Base-by-base conservation (phyloP, 1,140 invertebrate genomes). In the Sycophaga agraensis region DNA sequence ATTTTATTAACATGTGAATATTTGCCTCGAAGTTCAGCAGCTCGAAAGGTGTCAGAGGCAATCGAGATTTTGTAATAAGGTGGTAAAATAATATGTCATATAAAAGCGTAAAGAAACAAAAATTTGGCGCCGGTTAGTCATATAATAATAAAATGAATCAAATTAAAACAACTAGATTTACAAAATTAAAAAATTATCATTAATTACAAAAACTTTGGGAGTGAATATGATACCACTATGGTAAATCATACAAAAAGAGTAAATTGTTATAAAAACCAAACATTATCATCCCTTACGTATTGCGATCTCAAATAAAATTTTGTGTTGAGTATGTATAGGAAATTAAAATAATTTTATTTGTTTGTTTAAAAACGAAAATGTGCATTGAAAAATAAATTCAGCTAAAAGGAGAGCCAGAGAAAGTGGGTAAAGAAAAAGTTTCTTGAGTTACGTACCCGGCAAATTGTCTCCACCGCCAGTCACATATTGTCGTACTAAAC, bases 401-500 rank as follows among this genome's bases (percentile, higher is more conserved):
- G 39, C 59, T 48, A 67, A 60, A 64, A 39, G 43, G 43, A 66
- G 43, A 58, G 31, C 37, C 22, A 59, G 17, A 66, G 64, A 63
- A 74, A 73, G 70, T 73, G 71, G 73, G 68, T 74, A 76, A 78
- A 78, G 70, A 76, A 76, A 75, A 76, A 75, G 68, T 74, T 74
- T 69, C 66, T 66, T 78, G 77, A 79, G 72, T 80, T 86, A 87
- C 86, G 82, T 87, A 87, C 86, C 85, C 84, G 85, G 84, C 78
- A 86, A 83, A 85, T 85, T 86, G 82, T 86, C 85, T 84, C 84
- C 85, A 79, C 84, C 83, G 82, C 85, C 84, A 84, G 84, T 85
- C 83, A 86, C 84, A 85, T 85, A 87, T 80, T 86, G 86, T 85
- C 85, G 85, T 84, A 87, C 85, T 87, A 86, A 83, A 84, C 84